phyloP scores from a whole-genome alignment of 2,113 vertebrate genomes.

The Sylvietta virens region DNA sequence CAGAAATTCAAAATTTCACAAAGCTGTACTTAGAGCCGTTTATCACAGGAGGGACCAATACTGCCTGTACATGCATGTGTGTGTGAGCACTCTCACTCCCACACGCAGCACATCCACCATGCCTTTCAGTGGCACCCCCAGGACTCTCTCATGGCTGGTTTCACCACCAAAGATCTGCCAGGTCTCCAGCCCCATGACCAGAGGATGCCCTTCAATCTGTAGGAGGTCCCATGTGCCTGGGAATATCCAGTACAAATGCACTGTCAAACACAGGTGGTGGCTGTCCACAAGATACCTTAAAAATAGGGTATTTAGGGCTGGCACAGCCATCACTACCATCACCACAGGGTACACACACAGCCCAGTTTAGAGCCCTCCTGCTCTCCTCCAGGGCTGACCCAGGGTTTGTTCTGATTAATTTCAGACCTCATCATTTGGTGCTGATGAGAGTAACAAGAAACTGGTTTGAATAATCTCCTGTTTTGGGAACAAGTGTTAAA shows the following conservation, averaged over 20 bases:
- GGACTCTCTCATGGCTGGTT: background rate
- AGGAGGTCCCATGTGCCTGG: background rate
- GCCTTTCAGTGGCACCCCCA: background rate
- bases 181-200: background rate
- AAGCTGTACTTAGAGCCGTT: background rate
- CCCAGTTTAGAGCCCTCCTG: background rate
- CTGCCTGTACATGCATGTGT: rapidly evolving
- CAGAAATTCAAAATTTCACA: background rate
- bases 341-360: background rate
- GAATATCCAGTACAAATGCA: background rate
- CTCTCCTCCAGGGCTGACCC: background rate
- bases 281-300: background rate
- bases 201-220: background rate
- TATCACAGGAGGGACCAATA: background rate
- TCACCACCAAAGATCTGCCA: background rate
- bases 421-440: background rate
- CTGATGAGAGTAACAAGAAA: background rate
- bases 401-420: background rate
- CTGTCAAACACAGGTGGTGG: background rate
- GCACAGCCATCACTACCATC: background rate
- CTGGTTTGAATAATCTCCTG: background rate
- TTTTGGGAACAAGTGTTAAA: background rate
- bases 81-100: rapidly evolving
- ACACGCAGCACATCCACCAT: background rate
- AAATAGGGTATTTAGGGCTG: background rate